Conservation (phyloP, 2,888 invertebrate species). For the Cancer borealis region DNA sequence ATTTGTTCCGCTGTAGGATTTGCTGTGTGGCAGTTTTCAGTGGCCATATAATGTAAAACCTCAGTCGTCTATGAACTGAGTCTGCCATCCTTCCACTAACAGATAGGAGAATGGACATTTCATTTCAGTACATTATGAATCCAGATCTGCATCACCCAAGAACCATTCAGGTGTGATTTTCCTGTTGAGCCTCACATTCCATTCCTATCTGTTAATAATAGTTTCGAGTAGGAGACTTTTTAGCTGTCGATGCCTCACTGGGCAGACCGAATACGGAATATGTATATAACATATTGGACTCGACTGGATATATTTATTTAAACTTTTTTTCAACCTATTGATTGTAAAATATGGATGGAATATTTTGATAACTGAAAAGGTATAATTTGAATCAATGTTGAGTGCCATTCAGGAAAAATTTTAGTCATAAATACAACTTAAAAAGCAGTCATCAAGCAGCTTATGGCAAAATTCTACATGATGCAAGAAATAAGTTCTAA, state of each 20-base stretch:
- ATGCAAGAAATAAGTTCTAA: neutral
- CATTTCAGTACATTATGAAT: neutral
- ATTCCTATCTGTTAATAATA: slow-evolving; percentile 43
- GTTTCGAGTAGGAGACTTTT: slow-evolving; percentile 43
- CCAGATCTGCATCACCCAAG: slow-evolving; percentile 42
- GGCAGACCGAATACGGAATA: slow-evolving; percentile 16
- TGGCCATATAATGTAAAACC: neutral
- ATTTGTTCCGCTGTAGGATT: neutral
- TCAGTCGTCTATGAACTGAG: slow-evolving; percentile 4
- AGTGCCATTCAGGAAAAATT: neutral
- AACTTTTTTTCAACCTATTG: neutral
- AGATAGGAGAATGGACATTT: slow-evolving; percentile 15
- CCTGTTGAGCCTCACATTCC: slow-evolving; percentile 57
- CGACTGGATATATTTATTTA: slow-evolving; percentile 1
- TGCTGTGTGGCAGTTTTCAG: slow-evolving; percentile 8
- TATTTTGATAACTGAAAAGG: slow-evolving; percentile 6
- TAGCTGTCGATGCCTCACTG: slow-evolving; percentile 24
- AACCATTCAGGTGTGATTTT: slow-evolving; percentile 45
- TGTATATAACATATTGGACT: slow-evolving; percentile 31
- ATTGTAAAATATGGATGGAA: slow-evolving; percentile 32
- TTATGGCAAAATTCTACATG: slow-evolving; percentile 29
- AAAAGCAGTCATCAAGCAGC: slow-evolving; percentile 20
- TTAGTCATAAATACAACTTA: neutral
- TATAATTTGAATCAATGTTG: slow-evolving; percentile 34
- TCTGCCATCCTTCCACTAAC: slow-evolving; percentile 1